A percentile compares a stretch with the other conserved stretches of the same genome.
These are phyloP conservation scores for Acestrorhynchus altus DNA, from an alignment of 2,797 vertebrate genomes.

Conservation along the genomic window DNA sequence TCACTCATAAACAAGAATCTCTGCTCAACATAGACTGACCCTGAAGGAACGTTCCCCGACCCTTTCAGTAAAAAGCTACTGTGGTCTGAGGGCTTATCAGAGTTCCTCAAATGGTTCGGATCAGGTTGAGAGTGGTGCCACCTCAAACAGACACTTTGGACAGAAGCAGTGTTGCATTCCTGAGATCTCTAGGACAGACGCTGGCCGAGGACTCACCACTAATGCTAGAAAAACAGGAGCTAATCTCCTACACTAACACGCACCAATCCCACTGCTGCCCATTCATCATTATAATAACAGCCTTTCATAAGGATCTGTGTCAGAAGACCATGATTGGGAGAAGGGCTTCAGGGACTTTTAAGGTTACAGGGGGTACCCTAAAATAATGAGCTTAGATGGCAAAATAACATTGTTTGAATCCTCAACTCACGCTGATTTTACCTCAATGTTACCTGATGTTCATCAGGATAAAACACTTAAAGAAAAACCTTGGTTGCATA, in stretches of 20 bases:
- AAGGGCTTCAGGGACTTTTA: conserved; percentile 6
- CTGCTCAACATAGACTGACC: conserved; percentile 18
- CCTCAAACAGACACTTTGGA: conserved; percentile 22
- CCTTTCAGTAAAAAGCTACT: not conserved
- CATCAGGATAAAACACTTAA: not conserved
- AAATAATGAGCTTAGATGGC: not conserved
- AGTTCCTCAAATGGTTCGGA: not conserved
- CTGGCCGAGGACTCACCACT: conserved; percentile 42
- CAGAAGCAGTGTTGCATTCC: conserved; percentile 27
- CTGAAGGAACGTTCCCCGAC: not conserved
- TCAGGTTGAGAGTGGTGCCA: not conserved
- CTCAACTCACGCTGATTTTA: not conserved
- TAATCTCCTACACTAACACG: conserved; percentile 52
- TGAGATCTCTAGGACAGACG: conserved; percentile 37
- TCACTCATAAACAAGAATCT: conserved; percentile 1
- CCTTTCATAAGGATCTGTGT: conserved; percentile 44
- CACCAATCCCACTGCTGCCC: conserved; percentile 33
- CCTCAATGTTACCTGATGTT: not conserved
- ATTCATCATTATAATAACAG: conserved; percentile 57
- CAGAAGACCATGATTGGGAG: not conserved
- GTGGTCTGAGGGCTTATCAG: conserved; percentile 11
- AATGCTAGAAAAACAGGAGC: conserved; percentile 59
- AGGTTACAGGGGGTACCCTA: not conserved
- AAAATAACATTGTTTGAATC: not conserved
- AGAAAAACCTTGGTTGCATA: conserved; percentile 44